Conservation (phyloP, 2,888 invertebrate genomes). For the Kuschelorhynchus macadamiae region DNA sequence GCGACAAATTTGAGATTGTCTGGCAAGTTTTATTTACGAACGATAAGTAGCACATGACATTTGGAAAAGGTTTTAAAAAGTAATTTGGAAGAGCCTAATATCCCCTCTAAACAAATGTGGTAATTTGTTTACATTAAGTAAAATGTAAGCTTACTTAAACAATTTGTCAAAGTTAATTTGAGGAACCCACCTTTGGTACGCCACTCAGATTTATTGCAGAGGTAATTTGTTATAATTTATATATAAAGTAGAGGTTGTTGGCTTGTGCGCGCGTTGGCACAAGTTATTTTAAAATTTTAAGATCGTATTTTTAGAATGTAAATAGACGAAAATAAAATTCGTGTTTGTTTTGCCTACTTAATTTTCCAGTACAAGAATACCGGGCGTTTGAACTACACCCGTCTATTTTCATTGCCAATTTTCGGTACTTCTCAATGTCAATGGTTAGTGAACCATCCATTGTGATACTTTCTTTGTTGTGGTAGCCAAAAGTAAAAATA, state of each 20-base stretch:
- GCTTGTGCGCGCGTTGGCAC: slow-evolving; percentile 24
- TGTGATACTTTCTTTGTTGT: too few relatives aligned
- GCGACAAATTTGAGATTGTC: too few relatives aligned
- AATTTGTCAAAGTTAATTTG: too few relatives aligned
- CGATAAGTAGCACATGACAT: too few relatives aligned
- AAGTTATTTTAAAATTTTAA: slow-evolving; percentile 25
- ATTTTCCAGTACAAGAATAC: slow-evolving; percentile 18
- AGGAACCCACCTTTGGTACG: background rate
- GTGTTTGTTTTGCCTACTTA: slow-evolving; percentile 32
- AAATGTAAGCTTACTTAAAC: too few relatives aligned
- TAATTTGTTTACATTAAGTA: too few relatives aligned
- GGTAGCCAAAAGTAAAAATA: too few relatives aligned
- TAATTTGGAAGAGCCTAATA: too few relatives aligned
- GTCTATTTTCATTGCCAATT: slow-evolving; percentile 29
- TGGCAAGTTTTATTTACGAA: too few relatives aligned
- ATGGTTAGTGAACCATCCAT: background rate
- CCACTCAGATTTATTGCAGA: background rate
- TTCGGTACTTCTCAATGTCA: background rate
- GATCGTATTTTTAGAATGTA: slow-evolving; percentile 37
- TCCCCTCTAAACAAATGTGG: too few relatives aligned
- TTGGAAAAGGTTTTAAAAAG: too few relatives aligned
- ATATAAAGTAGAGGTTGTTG: slow-evolving; percentile 28
- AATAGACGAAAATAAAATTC: slow-evolving; percentile 34
- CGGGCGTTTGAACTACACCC: slow-evolving; percentile 22
- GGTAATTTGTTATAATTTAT: slow-evolving; percentile 16